Evolutionary conservation across 2,797 vertebrate species (phyloP), one percentile per base, ranked within the genome.

Genomic region (Odontamblyopus rebecca): DNA sequence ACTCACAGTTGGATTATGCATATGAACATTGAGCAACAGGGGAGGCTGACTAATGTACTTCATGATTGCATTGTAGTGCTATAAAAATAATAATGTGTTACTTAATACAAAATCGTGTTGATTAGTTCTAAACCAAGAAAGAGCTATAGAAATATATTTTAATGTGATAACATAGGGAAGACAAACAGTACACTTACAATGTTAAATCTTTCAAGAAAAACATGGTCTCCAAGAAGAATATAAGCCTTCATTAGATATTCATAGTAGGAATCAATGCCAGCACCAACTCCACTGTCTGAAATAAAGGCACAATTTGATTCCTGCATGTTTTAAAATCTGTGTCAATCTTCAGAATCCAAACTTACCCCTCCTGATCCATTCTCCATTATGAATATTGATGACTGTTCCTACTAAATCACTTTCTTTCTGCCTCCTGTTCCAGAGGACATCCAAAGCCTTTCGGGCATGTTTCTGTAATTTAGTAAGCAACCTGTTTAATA

Each of bases 61-160:
- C 95, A 95, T 95, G 72, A 95, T 95, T 87, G 95, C 94, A 86
- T 86, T 93, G 87, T 95, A 95, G 90, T 95, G 95, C 95, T 95
- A 84, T 19, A 11, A 79, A 54, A 85, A 6, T 76, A 30, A 18
- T 73, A 54, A 59, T 18, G 48, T 8, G 69, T n/a, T 12, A 35
- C 19, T 2, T 44, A 48, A 48, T 15, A 16, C 3, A 48, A 15
- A 48, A 26, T 60, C 7, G 1, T 53, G 9, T 12, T 66, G 12
- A 57, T 60, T 19, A 53, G 70, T 56, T 62, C 41, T 8, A 61
- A 30, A 7, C 15, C 15, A 7, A 59, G 0, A 15, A 59, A 59
- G 12, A 5, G 3, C n/a, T 11, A 57, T 13, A 57, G 56, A 57
- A 11, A 57, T 23, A 4, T 3, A 2, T 4, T 11, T 12, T n/a